Conservation (phyloP, 2,113 vertebrate genomes). For the Chaenogobius annularis region DNA sequence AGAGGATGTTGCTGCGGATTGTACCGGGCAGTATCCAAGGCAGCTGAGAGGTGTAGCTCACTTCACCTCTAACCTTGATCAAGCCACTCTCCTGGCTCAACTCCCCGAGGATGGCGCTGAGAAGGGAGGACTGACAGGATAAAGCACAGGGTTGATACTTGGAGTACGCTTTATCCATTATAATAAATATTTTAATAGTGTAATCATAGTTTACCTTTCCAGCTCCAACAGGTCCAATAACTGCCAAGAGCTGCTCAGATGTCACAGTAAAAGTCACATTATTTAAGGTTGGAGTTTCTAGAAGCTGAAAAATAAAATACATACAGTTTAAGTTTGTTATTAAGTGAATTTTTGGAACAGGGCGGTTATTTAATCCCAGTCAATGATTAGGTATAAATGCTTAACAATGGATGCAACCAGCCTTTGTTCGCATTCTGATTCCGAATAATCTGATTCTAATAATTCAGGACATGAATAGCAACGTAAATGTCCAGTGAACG, state of each 20-base stretch:
- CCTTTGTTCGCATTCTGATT: background rate
- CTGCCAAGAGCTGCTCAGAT: conserved; percentile 84
- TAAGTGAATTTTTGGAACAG: too few relatives aligned
- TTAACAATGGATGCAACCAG: background rate
- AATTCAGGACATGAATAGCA: background rate
- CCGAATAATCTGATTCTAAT: background rate
- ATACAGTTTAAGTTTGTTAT: background rate
- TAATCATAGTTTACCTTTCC: conserved; percentile 83
- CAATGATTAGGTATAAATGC: background rate
- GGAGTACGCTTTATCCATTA: background rate
- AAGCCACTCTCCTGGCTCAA: conserved; percentile 82
- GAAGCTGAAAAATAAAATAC: conserved; percentile 61
- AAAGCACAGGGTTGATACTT: background rate
- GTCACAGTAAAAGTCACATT: conserved; percentile 83
- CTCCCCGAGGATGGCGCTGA: conserved; percentile 89
- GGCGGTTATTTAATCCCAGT: background rate
- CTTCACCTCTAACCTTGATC: conserved; percentile 81
- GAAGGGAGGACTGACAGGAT: conserved; percentile 85
- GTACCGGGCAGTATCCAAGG: conserved; percentile 96
- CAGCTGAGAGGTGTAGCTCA: conserved; percentile 92
- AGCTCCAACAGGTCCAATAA: conserved; percentile 93
- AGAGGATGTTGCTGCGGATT: conserved; percentile 94
- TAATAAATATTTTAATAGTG: background rate
- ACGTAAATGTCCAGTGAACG: conserved; percentile 18
- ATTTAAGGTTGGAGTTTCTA: conserved; percentile 84